Base-by-base conservation (phyloP, 2,113 vertebrate species). In the Brachyistius frenatus region DNA sequence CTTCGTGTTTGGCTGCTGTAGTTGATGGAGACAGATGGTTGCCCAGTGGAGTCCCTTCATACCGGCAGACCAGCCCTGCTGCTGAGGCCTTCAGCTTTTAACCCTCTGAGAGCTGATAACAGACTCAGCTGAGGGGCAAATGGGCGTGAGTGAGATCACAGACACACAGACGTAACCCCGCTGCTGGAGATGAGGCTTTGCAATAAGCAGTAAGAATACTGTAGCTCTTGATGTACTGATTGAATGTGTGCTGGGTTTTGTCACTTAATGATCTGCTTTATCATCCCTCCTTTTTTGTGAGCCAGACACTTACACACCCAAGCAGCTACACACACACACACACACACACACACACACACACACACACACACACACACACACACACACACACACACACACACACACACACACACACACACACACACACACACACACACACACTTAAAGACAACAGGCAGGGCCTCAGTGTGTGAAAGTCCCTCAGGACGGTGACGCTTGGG, bases 11-110 rank as follows among this genome's bases (percentile, higher is more conserved):
- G 81, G 88, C 87, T 53, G 62, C 31, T 10, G 62, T 30, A 11
- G 66, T 49, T 62, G 76, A 83, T 76, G 49, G 65, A 86, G 86
- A 88, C 91, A 91, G 90, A 91, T 84, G 90, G 86, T 32, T 83
- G 83, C 90, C 78, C 83, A 73, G 85, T 71, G 78, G 85, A 85
- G 81, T 78, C 72, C 53, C 79, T 72, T 84, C 85, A 85, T 83
- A 85, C 64, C 76, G 86, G 84, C 78, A 76, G 80, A 86, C 54
- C 71, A 68, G 76, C 47, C 63, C 70, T 14, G 39, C 73, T 85
- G 77, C 79, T 57, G 64, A 69, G 89, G 83, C 85, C 84, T 81
- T 61, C 67, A 63, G 86, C 83, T 80, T 81, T 89, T 84, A 91
- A 88, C 88, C 86, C 86, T 88, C 70, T 66, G 66, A 79, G 70